Base-by-base conservation (phyloP, 2,888 invertebrate species). In the Andrena dorsata region DNA sequence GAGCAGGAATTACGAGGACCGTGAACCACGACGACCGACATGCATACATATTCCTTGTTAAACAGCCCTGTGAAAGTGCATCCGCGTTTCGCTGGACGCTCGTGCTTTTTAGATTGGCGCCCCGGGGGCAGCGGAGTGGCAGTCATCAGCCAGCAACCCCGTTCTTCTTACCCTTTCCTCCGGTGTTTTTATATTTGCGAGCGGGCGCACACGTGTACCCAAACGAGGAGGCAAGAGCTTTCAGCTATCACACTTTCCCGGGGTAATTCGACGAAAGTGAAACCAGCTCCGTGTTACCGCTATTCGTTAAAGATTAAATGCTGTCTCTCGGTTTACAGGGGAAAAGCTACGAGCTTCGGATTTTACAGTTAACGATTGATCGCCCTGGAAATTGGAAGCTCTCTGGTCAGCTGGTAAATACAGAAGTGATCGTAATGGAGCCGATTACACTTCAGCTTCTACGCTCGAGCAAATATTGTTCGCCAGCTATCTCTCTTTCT, bases 11-110 rank as follows among this genome's bases (percentile, higher is more conserved):
- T 82, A 68, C 80, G 60, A 51, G 53, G 10, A 56, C 56, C 49
- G 53, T 68, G 80, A 68, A 79, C 79, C 75, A 76, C 80, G 65
- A 70, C 72, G 65, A 49, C 47, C 53, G 72, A 66, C 69, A 61
- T 71, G 74, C 73, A 81, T 77, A 81, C 76, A 68, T 74, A 74
- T 81, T 70, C 77, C n/a, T 28, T 8, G 71, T 81, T 76, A 77
- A 83, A 81, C 74, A 83, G 71, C 66, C 60, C 77, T 66, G 63
- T 28, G 70, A 81, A 71, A 76, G 72, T 69, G 82, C 72, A 80
- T 64, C 20, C 66, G 71, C 71, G 63, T 82, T 80, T 56, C 76
- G 49, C 61, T 35, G 68, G 71, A 70, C 61, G 49, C 64, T 28
- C 35, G 32, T 30, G 68, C 79, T 73, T 73, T 81, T 72, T 71